Base-by-base conservation (phyloP, 2,797 vertebrate species). In the Poeciliopsis infans region DNA sequence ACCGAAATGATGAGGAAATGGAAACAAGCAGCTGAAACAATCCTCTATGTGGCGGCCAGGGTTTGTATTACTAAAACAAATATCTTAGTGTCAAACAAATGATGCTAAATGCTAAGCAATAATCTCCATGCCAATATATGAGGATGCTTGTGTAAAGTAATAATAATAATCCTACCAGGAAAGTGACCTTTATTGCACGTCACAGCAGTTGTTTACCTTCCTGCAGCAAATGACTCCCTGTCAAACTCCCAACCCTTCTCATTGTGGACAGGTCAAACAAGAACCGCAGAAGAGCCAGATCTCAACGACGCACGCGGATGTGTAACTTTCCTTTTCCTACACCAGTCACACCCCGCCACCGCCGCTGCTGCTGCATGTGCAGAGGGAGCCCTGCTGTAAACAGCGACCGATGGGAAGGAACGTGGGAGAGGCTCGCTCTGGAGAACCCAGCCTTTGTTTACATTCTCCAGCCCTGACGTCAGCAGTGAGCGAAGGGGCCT, bases 381-480 rank as follows among this genome's bases (percentile, higher is more conserved):
- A 51, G 76, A 89, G 78, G 80, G 83, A 80, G 81, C 80, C 85
- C 88, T 79, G 75, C 86, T 83, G 75, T 92, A 91, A 93, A 95
- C 90, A 91, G 33, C 51, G 84, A 36, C 57, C 81, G 79, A 89
- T 89, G 89, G 70, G 79, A 90, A 79, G 83, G 78, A 80, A 90
- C 53, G 83, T 89, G 89, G 90, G 89, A 92, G 89, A 86, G 86
- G 83, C 87, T 1, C 41, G 33, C 83, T 78, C 88, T 86, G 87
- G 86, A 89, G 91, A 88, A 75, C 90, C 90, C 84, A 77, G 85
- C 90, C 92, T 90, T 57, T 96, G 93, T 96, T 95, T 88, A 94
- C 94, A 94, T 93, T 95, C 90, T 88, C 75, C 28, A 36, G 78
- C 5, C 81, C 87, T 93, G 93, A 96, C 95, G 94, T 95, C 94